A percentile compares a stretch with the other conserved stretches of the same genome.
Conservation (phyloP, 2,797 vertebrate genomes). For the Rousettus madagascariensis region DNA sequence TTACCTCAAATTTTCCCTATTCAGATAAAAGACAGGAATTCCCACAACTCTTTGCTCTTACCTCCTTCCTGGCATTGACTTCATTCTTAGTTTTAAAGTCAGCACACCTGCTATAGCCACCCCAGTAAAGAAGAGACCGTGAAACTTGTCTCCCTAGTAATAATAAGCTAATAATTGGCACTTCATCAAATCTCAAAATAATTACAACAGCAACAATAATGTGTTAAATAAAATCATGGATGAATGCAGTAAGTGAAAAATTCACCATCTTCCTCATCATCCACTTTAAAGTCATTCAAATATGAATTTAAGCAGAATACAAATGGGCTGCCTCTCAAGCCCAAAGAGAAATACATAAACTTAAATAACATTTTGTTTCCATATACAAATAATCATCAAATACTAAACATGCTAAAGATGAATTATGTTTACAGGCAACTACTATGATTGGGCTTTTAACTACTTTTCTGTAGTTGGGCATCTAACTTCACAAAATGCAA, state of each 20-base stretch:
- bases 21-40: not conserved
- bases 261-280: not conserved
- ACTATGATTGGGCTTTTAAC: not conserved
- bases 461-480: not conserved
- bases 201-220: not conserved
- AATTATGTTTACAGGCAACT: conserved; percentile 14
- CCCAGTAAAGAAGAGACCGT: not conserved
- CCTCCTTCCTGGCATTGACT: not conserved
- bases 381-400: conserved; percentile 28
- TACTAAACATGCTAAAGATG: not conserved
- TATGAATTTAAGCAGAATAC: conserved; percentile 40
- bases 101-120: not conserved
- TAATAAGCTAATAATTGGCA: conserved; percentile 28
- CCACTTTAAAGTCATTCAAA: conserved; percentile 41
- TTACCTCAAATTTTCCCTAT: not conserved
- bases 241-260: conserved; percentile 1
- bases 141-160: not conserved
- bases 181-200: conserved; percentile 26
- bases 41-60: not conserved
- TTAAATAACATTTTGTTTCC: conserved; percentile 21
- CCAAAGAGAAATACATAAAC: not conserved
- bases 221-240: conserved; percentile 20
- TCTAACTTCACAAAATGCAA: conserved; percentile 31
- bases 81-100: not conserved
- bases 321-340: not conserved